phyloP scores from a whole-genome alignment of 2,888 invertebrate genomes.

The Cantharis rufa region DNA sequence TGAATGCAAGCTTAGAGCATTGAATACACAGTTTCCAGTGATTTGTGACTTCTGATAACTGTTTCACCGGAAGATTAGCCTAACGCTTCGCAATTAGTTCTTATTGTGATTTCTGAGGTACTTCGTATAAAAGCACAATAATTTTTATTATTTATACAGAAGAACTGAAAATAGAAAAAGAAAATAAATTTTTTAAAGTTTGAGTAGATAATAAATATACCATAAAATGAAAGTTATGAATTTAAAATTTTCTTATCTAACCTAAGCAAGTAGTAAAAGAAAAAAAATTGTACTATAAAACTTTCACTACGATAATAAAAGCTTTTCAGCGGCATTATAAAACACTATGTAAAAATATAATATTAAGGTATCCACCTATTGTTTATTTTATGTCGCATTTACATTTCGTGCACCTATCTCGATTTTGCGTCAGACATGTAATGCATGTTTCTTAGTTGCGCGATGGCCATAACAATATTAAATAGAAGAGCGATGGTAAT shows the following conservation, averaged over 20 bases:
- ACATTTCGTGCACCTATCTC: not conserved
- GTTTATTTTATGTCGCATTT: not conserved
- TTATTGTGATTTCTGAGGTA: not conserved
- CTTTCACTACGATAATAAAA: slow-evolving; percentile 16
- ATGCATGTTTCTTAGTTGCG: not conserved
- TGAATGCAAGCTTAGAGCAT: not conserved
- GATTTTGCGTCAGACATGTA: not conserved
- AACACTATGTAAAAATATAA: slow-evolving; percentile 5
- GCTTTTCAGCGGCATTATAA: not conserved
- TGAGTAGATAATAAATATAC: not conserved
- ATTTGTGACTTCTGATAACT: not conserved
- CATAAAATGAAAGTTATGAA: not conserved
- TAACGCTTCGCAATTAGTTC: not conserved
- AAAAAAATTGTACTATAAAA: slow-evolving; percentile 9
- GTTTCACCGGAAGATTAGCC: not conserved
- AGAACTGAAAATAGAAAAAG: not conserved
- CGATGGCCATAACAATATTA: not conserved
- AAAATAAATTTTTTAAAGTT: not conserved
- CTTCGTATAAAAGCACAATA: not conserved
- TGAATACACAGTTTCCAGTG: not conserved
- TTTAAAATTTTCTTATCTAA: not conserved
- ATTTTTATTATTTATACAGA: not conserved
- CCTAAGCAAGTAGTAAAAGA: slow-evolving; percentile 5
- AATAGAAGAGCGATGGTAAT: not conserved
- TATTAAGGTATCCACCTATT: not conserved